A percentile compares a stretch with the other conserved stretches of the same genome.
Conservation (phyloP, 2,113 vertebrate species). For the Phaethornis superciliosus region DNA sequence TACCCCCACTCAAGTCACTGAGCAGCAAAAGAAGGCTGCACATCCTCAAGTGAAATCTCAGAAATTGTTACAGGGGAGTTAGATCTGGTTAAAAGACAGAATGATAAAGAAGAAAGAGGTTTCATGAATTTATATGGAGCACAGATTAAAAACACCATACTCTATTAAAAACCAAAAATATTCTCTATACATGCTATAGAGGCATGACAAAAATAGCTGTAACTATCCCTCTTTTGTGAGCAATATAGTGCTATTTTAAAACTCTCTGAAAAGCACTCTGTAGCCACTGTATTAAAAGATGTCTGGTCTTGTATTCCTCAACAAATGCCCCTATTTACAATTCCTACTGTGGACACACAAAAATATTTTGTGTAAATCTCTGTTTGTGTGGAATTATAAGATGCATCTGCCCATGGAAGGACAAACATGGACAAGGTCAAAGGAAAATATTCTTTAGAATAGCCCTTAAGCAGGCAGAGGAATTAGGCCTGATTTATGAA, state of each 20-base stretch:
- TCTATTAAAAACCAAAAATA: not conserved
- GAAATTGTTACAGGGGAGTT: not conserved
- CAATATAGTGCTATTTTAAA: not conserved
- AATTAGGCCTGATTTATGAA: constrained; percentile 84
- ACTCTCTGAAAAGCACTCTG: not conserved
- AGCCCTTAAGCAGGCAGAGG: constrained; percentile 71
- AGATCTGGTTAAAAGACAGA: not conserved
- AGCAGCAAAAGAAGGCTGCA: not conserved
- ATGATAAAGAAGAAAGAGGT: not conserved
- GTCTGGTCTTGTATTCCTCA: constrained; percentile 53
- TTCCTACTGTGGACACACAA: not conserved
- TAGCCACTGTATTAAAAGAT: constrained; percentile 25
- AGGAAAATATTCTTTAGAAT: constrained; percentile 68
- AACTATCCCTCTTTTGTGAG: not conserved
- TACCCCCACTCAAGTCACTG: not conserved
- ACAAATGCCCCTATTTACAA: constrained; percentile 46
- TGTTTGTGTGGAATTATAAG: not conserved
- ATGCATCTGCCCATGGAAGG: constrained; percentile 52
- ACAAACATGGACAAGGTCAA: constrained; percentile 80
- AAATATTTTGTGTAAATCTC: not conserved
- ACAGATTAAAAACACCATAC: not conserved
- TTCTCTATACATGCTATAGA: not conserved
- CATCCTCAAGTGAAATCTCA: not conserved
- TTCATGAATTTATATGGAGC: not conserved
- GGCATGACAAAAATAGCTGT: not conserved